Percentiles rank a stretch among this genome's conserved stretches.
phyloP scores from a whole-genome alignment of 1,140 invertebrate genomes.

The Tachypleus tridentatus region DNA sequence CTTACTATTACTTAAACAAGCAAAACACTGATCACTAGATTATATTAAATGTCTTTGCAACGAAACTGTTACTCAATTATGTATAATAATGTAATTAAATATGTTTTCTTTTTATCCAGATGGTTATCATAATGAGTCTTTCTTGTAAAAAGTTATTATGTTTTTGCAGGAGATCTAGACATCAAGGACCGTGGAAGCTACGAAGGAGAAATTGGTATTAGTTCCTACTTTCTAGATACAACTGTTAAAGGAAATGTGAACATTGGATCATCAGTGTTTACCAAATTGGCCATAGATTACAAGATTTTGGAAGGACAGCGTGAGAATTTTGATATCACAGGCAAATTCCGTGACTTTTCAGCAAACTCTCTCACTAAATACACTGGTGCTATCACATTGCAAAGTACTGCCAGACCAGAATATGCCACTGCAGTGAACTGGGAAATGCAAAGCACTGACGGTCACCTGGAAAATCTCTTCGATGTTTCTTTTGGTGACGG shows the following conservation, averaged over 20 bases:
- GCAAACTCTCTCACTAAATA: conserved; percentile 25
- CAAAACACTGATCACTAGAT: too few relatives aligned
- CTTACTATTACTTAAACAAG: too few relatives aligned
- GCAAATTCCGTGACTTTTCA: conserved; percentile 22
- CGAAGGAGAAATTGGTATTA: conserved; percentile 12
- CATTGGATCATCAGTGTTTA: conserved; percentile 20
- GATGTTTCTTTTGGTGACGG: conserved; percentile 16
- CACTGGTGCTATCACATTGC: conserved; percentile 12
- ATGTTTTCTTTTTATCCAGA: too few relatives aligned
- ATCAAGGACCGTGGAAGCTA: conserved; percentile 4
- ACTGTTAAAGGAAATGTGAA: conserved; percentile 23
- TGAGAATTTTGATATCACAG: conserved; percentile 19
- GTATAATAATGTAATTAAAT: too few relatives aligned
- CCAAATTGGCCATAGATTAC: conserved; percentile 27
- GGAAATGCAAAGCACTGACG: conserved; percentile 25
- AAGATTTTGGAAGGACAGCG: conserved; percentile 21
- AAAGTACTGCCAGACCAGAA: conserved; percentile 24
- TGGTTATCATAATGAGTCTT: too few relatives aligned
- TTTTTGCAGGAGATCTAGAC: too few relatives aligned
- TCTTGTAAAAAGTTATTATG: too few relatives aligned
- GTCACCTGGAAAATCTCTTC: conserved; percentile 27
- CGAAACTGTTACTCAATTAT: too few relatives aligned
- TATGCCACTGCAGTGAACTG: conserved; percentile 24
- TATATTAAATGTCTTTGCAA: too few relatives aligned
- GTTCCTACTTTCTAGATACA: conserved; percentile 23